Base-by-base conservation (phyloP, 2,113 vertebrate species). In the Raja brachyura region DNA sequence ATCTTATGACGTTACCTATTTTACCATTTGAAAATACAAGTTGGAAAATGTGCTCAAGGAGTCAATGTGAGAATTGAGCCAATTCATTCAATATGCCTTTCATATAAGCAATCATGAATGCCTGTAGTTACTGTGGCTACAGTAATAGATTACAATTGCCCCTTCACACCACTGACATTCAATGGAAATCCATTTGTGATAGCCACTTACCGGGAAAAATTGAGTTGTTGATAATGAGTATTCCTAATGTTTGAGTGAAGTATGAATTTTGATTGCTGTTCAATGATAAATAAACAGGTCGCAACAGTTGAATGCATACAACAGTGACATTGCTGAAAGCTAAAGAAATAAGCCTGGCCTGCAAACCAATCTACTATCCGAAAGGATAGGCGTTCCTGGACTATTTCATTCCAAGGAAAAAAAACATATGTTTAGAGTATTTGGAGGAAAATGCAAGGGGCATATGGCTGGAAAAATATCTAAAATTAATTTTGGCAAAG, bases 81-180 rank as follows among this genome's bases (percentile, higher is more conserved):
- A 92, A 74, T 16, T 88, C 28, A 88, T 66, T 70, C 39, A 73
- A 92, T 73, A 68, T 92, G 33, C 20, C 68, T 73, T 92, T 73
- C 33, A 92, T 54, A 73, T 22, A 54, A 92, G 22, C 31, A 48
- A 39, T 73, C 33, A 70, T 39, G 20, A 92, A 25, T 28, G 11
- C 25, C 66, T 92, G 22, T 5, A 39, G 33, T 92, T 39, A 92
- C 39, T 92, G 39, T 68, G 25, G 68, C 13, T 73, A 16, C 18
- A 73, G 22, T 73, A 73, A 92, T 33, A 92, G 33, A 28, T 92
- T 48, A 73, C 68, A 73, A 73, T 14, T 20, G 25, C 9, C 10
- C 39, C 39, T 92, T 92, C 68, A 73, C 70, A 54, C 39, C 73
- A 5, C 22, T 25, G 9, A 7, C 48, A 31, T 70, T 63, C 66